Base-by-base conservation (phyloP, 2,888 invertebrate species). In the Troglohyphantes excavatus region DNA sequence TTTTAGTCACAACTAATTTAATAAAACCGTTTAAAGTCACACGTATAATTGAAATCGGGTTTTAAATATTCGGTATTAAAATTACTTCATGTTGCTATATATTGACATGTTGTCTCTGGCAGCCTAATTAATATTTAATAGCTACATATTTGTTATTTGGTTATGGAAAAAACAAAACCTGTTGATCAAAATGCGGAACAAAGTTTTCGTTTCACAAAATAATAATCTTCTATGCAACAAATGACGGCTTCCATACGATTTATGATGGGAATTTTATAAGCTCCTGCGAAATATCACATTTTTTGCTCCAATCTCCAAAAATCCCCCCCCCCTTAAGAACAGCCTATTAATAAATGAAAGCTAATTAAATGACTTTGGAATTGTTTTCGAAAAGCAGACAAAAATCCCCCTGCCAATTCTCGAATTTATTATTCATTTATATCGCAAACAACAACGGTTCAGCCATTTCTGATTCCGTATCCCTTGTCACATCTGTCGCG, bases 351-450 rank as follows among this genome's bases (percentile, higher is more conserved):
- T 89, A 89, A 89, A 89, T 82, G 88, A 89, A 33, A 63, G 39
- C 75, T 89, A 89, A 82, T 82, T 82, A 76, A 89, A 82, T 29
- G 82, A 39, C 68, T 53, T 27, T 76, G 75, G 68, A 70, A 67
- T 79, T 59, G 61, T 79, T 63, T 85, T 78, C 27, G 29, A n/a
- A n/a, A n/a, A 21, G 21, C 39, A 23, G 68, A 63, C 72, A 29
- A 76, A 86, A 89, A 70, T 82, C 68, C 63, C 88, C 21, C 53
- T 46, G n/a, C 65, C 88, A 89, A 76, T 82, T 88, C 76, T 21
- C 33, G 53, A 73, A 89, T 89, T 89, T 89, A 89, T 89, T 89
- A 89, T 89, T 89, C 82, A 89, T 89, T 89, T 70, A 81, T 67
- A 81, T 81, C 81, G 67, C 75, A 88, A 39, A 3, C 39, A 39